Conservation (phyloP, 1,140 invertebrate genomes). For the Drosophila pseudoananassae region DNA sequence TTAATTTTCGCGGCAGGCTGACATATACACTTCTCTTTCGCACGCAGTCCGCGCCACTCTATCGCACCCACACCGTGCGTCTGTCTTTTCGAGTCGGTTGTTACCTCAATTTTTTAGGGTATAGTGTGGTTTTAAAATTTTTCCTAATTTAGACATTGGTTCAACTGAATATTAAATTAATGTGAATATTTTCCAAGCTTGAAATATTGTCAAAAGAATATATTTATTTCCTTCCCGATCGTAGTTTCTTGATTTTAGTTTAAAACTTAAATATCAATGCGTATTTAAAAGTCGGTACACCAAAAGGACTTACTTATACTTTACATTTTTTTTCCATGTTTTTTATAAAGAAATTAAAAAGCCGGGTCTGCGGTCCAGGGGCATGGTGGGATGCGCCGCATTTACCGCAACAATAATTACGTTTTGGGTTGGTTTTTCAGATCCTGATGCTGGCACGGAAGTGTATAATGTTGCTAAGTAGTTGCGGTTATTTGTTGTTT, state of each 20-base stretch:
- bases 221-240: background rate
- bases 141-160: background rate
- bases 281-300: background rate
- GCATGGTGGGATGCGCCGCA: constrained; percentile 24
- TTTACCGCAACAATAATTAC: constrained; percentile 81
- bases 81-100: constrained; percentile 8
- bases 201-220: too few relatives aligned
- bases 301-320: background rate
- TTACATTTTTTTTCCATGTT: background rate
- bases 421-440: constrained; percentile 66
- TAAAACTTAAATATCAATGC: too few relatives aligned
- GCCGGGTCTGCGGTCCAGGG: constrained; percentile 52
- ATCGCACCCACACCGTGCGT: constrained; percentile 19
- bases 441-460: constrained; percentile 70
- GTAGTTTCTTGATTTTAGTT: background rate
- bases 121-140: background rate
- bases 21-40: constrained; percentile 56
- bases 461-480: constrained; percentile 82
- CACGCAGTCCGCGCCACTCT: constrained; percentile 10
- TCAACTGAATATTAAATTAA: background rate
- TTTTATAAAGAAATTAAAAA: constrained; percentile 77
- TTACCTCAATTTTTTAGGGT: background rate
- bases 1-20: constrained; percentile 81
- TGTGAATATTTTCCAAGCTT: background rate
- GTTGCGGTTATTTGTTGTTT: constrained; percentile 67